Percentiles rank a stretch among this genome's conserved stretches.
Evolutionary conservation across 2,797 vertebrate species (phyloP).

Genomic region (Macropus fuliginosus): DNA sequence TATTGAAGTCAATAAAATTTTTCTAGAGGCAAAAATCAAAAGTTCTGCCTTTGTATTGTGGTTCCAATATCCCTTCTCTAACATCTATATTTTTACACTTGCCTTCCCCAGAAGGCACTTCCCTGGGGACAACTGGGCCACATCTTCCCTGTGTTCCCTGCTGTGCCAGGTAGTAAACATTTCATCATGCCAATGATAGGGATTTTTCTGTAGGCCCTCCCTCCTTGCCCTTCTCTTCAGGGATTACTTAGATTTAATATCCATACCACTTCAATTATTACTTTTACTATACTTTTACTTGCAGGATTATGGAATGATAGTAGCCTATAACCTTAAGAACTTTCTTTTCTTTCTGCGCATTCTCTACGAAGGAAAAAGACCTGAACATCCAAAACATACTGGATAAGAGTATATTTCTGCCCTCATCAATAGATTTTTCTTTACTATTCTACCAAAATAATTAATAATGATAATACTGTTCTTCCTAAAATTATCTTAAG

Average conservation of each 20-base stretch:
- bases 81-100: neutral
- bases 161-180: neutral
- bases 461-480: too few relatives aligned
- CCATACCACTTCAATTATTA: neutral
- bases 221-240: neutral
- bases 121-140: neutral
- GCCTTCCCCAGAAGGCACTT: neutral
- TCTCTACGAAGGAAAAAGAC: too few relatives aligned
- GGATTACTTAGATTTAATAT: too few relatives aligned
- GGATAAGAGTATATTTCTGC: too few relatives aligned
- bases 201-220: neutral
- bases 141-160: neutral
- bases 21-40: neutral
- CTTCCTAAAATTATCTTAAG: too few relatives aligned
- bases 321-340: neutral
- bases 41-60: neutral
- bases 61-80: neutral
- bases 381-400: too few relatives aligned
- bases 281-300: too few relatives aligned
- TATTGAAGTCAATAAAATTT: neutral
- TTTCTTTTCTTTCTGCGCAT: neutral
- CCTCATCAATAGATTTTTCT: too few relatives aligned
- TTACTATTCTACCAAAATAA: too few relatives aligned
- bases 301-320: too few relatives aligned
- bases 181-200: neutral